Conservation (phyloP, 2,797 vertebrate species). For the Leontopithecus rosalia region DNA sequence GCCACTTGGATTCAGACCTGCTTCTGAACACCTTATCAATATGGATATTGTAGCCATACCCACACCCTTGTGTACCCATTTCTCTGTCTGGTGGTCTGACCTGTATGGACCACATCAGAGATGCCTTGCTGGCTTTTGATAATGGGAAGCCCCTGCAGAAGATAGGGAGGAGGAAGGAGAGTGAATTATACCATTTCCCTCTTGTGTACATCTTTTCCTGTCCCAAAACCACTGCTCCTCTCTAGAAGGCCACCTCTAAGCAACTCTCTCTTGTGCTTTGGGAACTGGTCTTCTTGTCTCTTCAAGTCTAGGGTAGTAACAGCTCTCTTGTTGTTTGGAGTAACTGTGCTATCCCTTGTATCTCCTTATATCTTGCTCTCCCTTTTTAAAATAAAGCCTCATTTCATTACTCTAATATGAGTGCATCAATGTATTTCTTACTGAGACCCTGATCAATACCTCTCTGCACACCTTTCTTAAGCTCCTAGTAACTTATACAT, state of each 20-base stretch:
- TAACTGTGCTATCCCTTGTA: neutral
- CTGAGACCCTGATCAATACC: neutral
- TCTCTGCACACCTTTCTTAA: neutral
- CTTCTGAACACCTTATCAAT: too few species aligned
- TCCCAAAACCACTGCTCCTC: neutral
- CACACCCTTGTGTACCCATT: too few species aligned
- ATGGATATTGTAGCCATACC: neutral
- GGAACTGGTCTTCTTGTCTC: neutral
- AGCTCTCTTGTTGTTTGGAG: neutral
- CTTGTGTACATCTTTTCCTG: too few species aligned
- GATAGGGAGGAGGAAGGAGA: neutral
- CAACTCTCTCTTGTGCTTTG: neutral
- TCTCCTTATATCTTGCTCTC: too few species aligned
- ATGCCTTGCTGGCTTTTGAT: neutral
- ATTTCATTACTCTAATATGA: neutral
- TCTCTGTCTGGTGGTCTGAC: neutral
- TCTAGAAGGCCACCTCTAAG: neutral
- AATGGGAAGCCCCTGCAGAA: neutral
- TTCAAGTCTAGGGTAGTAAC: neutral
- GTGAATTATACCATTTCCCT: neutral
- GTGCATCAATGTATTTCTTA: neutral
- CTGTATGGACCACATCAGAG: rapidly evolving
- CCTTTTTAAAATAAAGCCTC: neutral
- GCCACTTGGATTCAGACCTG: neutral
- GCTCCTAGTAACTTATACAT: neutral